phyloP scores from a whole-genome alignment of 2,888 invertebrate genomes.

The Chironomus riparius region DNA sequence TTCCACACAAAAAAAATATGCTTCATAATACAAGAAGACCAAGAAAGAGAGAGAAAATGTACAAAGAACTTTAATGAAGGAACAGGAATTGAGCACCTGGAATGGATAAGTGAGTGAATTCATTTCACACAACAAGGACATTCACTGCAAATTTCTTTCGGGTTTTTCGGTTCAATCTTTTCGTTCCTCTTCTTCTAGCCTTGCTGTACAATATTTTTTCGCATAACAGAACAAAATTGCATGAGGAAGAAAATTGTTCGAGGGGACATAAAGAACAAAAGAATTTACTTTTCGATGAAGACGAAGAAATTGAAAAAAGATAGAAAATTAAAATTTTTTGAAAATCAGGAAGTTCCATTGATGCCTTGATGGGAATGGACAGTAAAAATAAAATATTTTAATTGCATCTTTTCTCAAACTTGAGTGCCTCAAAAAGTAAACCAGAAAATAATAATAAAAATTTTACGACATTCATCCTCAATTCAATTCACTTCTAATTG shows the following conservation, averaged over 20 bases:
- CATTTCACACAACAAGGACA: slow-evolving; percentile 8
- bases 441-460: too few relatives aligned
- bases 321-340: too few relatives aligned
- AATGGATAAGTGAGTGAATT: background rate
- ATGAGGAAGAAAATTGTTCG: background rate
- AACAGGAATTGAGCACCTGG: slow-evolving; percentile 21
- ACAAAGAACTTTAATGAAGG: slow-evolving; percentile 12
- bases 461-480: too few relatives aligned
- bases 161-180: slow-evolving; percentile 11
- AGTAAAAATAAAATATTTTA: too few relatives aligned
- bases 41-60: background rate
- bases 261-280: background rate
- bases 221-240: background rate
- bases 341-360: too few relatives aligned
- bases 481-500: too few relatives aligned
- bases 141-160: slow-evolving; percentile 4
- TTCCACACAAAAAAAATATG: too few relatives aligned
- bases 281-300: background rate
- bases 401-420: too few relatives aligned
- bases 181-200: background rate
- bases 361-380: too few relatives aligned
- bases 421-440: too few relatives aligned
- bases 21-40: background rate
- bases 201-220: too few relatives aligned
- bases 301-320: too few relatives aligned